Evolutionary conservation across 2,113 vertebrate species (phyloP), one percentile per base, ranked within the genome.

Genomic region (Spermophilus dauricus): DNA sequence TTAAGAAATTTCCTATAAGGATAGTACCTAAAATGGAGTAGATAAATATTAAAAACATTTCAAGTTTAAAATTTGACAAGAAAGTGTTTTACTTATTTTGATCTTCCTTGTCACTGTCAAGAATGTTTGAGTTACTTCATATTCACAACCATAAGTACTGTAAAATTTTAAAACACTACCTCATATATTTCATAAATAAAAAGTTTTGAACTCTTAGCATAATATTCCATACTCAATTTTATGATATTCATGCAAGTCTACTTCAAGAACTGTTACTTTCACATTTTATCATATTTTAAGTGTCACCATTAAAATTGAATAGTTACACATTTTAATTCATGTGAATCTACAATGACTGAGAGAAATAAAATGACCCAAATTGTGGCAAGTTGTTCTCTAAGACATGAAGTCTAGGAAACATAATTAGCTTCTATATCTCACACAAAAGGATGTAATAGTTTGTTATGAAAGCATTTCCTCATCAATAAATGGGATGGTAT

Each of bases 291-390:
- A 6, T 12, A 78, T 61, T n/a, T 67, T 89, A 61, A 91, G 81
- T 83, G 61, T 45, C 42, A 95, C 32, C 39, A 72, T 70, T 92
- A 69, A 86, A 92, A 95, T 77, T 45, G 63, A 92, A 96, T 34
- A 70, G 18, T 6, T 26, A 67, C 56, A 70, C n/a, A 90, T 30
- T 93, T 92, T 73, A 89, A 96, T 30, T 80, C 83, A 96, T 45
- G 32, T 70, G 24, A 96, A 89, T 28, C 53, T 75, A 75, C 5
- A 69, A 48, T 8, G 10, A 9, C 17, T 30, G 58, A 18, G 1
- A 90, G 58, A 91, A 95, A 76, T 67, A 4, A 88, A 89, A 78
- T 80, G 18, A 95, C 8, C 45, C 26, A 75, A 88, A 81, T 26
- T 92, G 34, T 65, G 28, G 2, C 22, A 70, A 10, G 13, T 16